Percentiles rank a stretch among this genome's conserved stretches.
Conservation (phyloP, 2,113 vertebrate species). For the Hippocampus mohnikei region DNA sequence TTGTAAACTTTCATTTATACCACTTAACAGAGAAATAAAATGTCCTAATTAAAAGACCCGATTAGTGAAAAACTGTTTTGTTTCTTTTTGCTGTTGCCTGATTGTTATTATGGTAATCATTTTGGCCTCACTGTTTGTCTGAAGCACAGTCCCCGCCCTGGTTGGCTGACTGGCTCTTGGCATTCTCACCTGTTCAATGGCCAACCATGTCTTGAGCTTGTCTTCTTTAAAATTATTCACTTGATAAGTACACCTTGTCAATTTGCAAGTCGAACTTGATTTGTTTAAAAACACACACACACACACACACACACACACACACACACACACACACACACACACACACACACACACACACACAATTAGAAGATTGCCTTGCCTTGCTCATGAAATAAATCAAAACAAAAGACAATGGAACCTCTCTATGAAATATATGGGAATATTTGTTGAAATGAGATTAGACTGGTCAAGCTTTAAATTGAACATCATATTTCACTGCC, state of each 20-base stretch:
- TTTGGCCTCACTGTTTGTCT: not conserved
- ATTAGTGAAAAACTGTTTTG: not conserved
- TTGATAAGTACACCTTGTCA: conserved; percentile 13
- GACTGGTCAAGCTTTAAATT: conserved; percentile 16
- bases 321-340: too few relatives aligned
- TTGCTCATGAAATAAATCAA: not conserved
- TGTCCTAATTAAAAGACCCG: not conserved
- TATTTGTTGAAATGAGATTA: too few relatives aligned
- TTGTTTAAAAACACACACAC: too few relatives aligned
- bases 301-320: too few relatives aligned
- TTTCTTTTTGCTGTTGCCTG: not conserved
- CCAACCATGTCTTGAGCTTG: conserved; percentile 5
- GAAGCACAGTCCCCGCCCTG: conserved; percentile 25
- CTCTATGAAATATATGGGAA: too few relatives aligned
- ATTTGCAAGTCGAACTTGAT: not conserved
- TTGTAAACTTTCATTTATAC: too few relatives aligned
- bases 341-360: too few relatives aligned
- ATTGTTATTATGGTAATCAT: too few relatives aligned
- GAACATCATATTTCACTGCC: conserved; percentile 39
- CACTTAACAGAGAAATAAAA: too few relatives aligned
- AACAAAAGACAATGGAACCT: too few relatives aligned
- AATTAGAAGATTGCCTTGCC: not conserved
- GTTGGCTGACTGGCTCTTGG: conserved; percentile 16
- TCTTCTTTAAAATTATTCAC: conserved; percentile 19
- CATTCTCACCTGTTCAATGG: conserved; percentile 34